phyloP scores from a whole-genome alignment of 2,888 invertebrate genomes.

The Morpho deidamia region DNA sequence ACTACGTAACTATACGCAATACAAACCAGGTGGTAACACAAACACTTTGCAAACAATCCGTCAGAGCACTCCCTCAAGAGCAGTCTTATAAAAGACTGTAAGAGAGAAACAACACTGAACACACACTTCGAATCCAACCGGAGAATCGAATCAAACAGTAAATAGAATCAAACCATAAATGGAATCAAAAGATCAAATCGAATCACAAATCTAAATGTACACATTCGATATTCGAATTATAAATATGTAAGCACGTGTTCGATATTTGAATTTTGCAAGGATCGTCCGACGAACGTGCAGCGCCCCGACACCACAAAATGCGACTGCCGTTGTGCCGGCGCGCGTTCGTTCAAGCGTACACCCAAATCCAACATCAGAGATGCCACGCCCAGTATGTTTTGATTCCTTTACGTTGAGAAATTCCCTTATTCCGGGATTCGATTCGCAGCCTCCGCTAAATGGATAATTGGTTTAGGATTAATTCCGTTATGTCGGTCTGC shows the following conservation, averaged over 20 bases:
- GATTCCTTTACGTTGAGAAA: constrained; percentile 28
- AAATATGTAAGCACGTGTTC: constrained; percentile 26
- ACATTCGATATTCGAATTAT: neutral
- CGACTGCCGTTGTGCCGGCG: constrained; percentile 34
- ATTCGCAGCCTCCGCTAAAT: constrained; percentile 14
- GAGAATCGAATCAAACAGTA: neutral
- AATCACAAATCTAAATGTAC: constrained; percentile 1
- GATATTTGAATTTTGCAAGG: constrained; percentile 29
- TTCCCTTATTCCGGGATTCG: constrained; percentile 15
- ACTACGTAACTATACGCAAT: constrained; percentile 31
- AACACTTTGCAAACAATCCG: constrained; percentile 1
- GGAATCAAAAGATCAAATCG: neutral
- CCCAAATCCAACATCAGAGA: constrained; percentile 23
- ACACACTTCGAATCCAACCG: neutral
- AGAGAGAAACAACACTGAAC: constrained; percentile 16
- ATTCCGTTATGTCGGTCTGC: constrained; percentile 1
- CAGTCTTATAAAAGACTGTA: constrained; percentile 23
- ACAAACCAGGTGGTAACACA: constrained; percentile 24
- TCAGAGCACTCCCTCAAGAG: constrained; percentile 16
- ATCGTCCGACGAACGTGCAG: constrained; percentile 31
- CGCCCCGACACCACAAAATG: constrained; percentile 30
- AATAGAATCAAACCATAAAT: too few species aligned
- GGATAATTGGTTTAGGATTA: constrained; percentile 15
- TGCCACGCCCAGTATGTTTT: constrained; percentile 62
- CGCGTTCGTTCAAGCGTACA: constrained; percentile 19